These are phyloP conservation scores for Brachypodius melanocephalos DNA, from an alignment of 2,113 vertebrate species.

Conservation along the genomic window DNA sequence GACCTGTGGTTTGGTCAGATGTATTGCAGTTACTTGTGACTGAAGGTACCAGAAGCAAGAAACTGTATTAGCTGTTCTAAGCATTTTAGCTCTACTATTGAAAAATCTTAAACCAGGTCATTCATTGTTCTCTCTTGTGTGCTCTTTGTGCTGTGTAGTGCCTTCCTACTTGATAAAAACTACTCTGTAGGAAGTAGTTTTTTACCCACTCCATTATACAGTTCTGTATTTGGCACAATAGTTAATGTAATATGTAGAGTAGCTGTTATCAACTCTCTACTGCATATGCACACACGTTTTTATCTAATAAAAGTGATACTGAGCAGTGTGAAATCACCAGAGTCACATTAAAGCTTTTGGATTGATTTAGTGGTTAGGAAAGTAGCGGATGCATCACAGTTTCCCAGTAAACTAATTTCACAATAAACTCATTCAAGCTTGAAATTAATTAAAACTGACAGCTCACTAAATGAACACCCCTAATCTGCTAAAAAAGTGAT, in stretches of 20 bases:
- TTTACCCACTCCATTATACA: background rate
- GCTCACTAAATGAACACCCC: background rate
- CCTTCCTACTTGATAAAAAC: slow-evolving; percentile 6
- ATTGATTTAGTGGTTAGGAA: slow-evolving; percentile 4
- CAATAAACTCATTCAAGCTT: background rate
- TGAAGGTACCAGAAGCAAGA: background rate
- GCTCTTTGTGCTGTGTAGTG: background rate
- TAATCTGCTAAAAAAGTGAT: background rate
- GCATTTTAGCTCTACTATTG: background rate
- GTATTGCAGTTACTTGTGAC: background rate
- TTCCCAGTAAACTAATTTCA: background rate
- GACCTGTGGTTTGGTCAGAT: background rate
- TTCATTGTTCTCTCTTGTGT: background rate
- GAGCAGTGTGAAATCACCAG: background rate
- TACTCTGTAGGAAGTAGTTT: slow-evolving; percentile 14
- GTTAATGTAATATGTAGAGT: background rate
- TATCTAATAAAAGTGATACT: background rate
- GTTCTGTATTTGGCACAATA: background rate
- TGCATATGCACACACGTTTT: background rate
- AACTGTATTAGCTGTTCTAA: background rate
- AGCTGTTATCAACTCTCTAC: background rate
- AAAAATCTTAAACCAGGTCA: background rate
- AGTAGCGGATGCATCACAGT: background rate
- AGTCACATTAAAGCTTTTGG: slow-evolving; percentile 17
- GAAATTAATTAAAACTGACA: background rate